Evolutionary conservation across 2,797 vertebrate species (phyloP).

Genomic region (Uromys caudimaculatus): DNA sequence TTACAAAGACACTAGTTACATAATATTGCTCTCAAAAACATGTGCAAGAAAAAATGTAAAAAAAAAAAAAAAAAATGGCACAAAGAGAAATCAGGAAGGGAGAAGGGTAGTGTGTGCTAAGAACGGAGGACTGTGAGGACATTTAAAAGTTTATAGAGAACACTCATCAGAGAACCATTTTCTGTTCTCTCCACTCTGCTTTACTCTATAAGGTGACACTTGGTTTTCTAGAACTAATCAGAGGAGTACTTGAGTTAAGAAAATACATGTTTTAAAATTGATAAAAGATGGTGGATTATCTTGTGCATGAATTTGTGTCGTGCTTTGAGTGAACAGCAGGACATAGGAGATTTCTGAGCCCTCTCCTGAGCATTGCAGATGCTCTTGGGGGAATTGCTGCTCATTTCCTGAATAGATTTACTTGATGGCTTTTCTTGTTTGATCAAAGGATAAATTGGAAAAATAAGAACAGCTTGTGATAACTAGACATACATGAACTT

Average conservation of each 20-base stretch:
- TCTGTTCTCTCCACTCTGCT: neutral
- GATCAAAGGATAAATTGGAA: conserved; percentile 77
- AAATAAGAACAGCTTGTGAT: conserved; percentile 81
- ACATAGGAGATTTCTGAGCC: conserved; percentile 45
- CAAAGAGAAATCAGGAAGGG: neutral
- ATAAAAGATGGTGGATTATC: conserved; percentile 52
- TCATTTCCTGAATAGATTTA: conserved; percentile 77
- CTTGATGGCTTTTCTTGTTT: conserved; percentile 72
- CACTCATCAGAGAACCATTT: neutral
- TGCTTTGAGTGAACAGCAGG: conserved; percentile 65
- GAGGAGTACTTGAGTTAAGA: conserved; percentile 47
- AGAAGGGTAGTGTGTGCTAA: conserved; percentile 11
- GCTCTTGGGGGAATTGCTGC: conserved; percentile 68
- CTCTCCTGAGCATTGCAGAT: conserved; percentile 67
- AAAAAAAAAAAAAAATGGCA: neutral
- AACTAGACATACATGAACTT: conserved; percentile 80
- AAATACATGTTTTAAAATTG: conserved; percentile 50
- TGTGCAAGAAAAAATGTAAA: neutral
- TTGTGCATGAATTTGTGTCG: conserved; percentile 49
- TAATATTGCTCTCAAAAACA: neutral
- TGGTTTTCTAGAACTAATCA: conserved; percentile 35
- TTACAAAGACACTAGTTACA: neutral
- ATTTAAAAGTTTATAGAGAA: neutral
- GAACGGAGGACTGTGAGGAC: too few relatives aligned
- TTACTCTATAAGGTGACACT: neutral